These are phyloP conservation scores for Silurus asotus DNA, from an alignment of 2,113 vertebrate species.

Conservation along the genomic window DNA sequence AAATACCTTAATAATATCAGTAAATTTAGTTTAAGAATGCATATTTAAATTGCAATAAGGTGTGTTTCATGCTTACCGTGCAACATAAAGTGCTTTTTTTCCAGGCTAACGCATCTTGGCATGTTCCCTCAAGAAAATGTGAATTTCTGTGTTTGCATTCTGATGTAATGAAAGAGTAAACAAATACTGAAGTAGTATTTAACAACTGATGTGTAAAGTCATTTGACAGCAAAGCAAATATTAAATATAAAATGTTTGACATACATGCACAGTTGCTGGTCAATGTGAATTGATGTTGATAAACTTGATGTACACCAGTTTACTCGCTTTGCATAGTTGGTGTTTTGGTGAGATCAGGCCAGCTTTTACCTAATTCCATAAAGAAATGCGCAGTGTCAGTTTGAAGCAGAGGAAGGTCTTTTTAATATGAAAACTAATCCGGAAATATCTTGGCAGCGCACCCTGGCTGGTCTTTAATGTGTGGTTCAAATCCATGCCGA, in stretches of 20 bases:
- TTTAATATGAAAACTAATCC: constrained; percentile 62
- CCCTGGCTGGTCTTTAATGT: constrained; percentile 58
- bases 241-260: neutral
- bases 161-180: constrained; percentile 2
- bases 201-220: neutral
- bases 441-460: constrained; percentile 55
- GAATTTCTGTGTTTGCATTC: neutral
- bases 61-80: neutral
- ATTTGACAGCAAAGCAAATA: neutral
- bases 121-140: neutral
- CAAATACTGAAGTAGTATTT: neutral
- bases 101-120: neutral
- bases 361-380: constrained; percentile 53
- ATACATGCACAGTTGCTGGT: constrained; percentile 22
- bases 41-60: neutral
- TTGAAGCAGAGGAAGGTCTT: constrained; percentile 55
- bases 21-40: neutral
- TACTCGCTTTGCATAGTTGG: constrained; percentile 34
- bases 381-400: constrained; percentile 39
- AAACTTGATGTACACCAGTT: constrained; percentile 30
- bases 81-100: neutral
- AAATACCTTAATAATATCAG: neutral
- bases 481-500: constrained; percentile 53
- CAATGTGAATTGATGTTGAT: constrained; percentile 42
- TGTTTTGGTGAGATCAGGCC: constrained; percentile 52